These are phyloP conservation scores for Porites divaricata DNA, from an alignment of 92 coral and sea anemone species.

Conservation along the genomic window DNA sequence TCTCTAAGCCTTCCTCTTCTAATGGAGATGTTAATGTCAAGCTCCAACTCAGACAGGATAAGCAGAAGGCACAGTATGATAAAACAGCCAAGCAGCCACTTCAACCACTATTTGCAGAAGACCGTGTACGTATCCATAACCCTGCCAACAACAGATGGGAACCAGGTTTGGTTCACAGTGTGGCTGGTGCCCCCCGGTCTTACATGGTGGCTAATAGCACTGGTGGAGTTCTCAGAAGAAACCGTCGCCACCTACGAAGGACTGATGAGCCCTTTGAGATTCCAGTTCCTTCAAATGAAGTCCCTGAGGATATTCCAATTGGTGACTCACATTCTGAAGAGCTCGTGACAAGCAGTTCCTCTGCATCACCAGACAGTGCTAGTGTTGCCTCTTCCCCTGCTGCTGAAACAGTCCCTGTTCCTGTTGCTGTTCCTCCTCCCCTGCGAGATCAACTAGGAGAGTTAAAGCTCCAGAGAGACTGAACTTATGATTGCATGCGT, in stretches of 20 bases:
- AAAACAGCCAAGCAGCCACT: conserved; percentile 44
- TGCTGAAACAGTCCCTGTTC: background rate
- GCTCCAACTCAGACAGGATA: conserved; percentile 63
- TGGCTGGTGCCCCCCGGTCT: conserved; percentile 28
- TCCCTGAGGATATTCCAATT: conserved; percentile 23
- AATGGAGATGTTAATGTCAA: conserved; percentile 47
- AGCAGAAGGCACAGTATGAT: conserved; percentile 40
- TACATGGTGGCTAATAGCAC: conserved; percentile 36
- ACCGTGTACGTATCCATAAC: conserved; percentile 30
- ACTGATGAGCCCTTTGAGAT: conserved; percentile 34
- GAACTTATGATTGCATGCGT: conserved; percentile 20
- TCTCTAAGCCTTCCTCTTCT: conserved; percentile 49
- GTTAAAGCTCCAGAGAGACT: conserved; percentile 47
- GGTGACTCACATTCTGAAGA: background rate
- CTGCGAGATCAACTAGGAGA: conserved; percentile 37
- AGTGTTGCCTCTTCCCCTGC: conserved; percentile 6
- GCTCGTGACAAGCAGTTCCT: background rate
- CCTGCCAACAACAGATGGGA: conserved; percentile 7
- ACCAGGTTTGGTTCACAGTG: no score
- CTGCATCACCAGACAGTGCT: background rate
- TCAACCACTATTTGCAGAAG: conserved; percentile 33
- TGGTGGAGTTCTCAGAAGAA: conserved; percentile 31
- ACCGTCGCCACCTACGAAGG: conserved; percentile 44
- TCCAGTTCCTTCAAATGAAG: background rate
- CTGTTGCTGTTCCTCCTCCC: background rate